Conservation (phyloP, 64 coral and sea anemone genomes). For the Hydrozoanthus tunicans region DNA sequence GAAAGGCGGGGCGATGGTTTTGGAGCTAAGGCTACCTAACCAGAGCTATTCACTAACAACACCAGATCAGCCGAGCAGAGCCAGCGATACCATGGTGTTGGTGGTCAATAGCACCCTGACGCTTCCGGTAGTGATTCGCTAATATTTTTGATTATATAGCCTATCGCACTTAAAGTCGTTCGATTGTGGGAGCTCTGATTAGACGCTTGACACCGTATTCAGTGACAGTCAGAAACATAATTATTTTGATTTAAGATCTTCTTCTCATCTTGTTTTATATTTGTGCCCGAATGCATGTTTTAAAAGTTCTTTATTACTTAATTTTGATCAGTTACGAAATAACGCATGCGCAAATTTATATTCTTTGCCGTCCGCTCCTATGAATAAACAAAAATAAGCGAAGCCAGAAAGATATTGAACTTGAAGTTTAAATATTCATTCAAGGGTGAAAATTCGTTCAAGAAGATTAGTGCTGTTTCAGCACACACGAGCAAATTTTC, state of each 20-base stretch:
- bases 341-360: not conserved
- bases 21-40: slow-evolving; percentile 51
- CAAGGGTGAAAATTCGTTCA: too few species aligned
- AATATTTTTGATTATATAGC: not conserved
- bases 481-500: too few species aligned
- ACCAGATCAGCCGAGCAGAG: slow-evolving; percentile 47
- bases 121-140: not conserved
- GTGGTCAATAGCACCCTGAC: slow-evolving; percentile 48
- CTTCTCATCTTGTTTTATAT: not conserved
- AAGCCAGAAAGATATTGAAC: not conserved
- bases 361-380: not conserved
- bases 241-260: not conserved
- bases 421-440: too few species aligned
- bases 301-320: not conserved
- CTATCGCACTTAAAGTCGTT: not conserved
- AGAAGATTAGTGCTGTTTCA: too few species aligned
- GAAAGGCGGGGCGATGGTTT: slow-evolving; percentile 42
- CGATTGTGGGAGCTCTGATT: slow-evolving; percentile 13
- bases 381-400: not conserved
- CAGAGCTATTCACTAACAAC: slow-evolving; percentile 53
- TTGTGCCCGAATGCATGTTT: not conserved
- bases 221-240: not conserved
- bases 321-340: not conserved
- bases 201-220: not conserved
- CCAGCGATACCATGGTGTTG: slow-evolving; percentile 47